Evolutionary conservation across 2,113 vertebrate species (phyloP).

Genomic region (Chaenogobius annularis): DNA sequence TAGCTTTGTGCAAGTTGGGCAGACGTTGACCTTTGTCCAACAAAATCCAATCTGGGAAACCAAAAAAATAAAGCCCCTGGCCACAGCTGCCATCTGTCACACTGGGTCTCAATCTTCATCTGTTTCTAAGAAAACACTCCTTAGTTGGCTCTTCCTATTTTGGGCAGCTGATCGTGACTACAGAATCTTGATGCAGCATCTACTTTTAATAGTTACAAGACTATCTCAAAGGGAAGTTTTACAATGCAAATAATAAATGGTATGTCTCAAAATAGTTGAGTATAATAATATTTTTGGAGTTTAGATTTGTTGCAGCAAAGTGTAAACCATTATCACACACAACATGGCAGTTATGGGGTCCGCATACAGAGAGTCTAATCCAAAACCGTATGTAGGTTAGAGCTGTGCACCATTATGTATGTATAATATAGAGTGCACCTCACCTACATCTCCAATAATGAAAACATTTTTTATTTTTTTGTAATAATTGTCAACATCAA

Average conservation of each 20-base stretch:
- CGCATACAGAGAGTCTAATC: too few relatives aligned
- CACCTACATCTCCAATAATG: too few relatives aligned
- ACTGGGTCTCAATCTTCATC: constrained; percentile 5
- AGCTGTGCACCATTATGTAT: too few relatives aligned
- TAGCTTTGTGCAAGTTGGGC: neutral
- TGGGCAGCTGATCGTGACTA: neutral
- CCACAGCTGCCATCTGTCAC: constrained; percentile 5
- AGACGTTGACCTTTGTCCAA: constrained; percentile 8
- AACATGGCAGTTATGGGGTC: neutral
- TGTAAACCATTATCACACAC: neutral
- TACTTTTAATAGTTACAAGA: neutral
- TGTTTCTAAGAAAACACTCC: constrained; percentile 7
- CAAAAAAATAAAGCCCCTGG: constrained; percentile 3
- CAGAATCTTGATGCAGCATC: neutral
- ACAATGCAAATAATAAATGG: neutral
- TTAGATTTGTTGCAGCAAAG: neutral
- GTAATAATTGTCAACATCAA: too few relatives aligned
- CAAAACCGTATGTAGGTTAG: too few relatives aligned
- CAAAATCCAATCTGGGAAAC: constrained; percentile 5
- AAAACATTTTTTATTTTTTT: too few relatives aligned
- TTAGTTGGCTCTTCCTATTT: neutral
- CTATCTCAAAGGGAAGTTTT: neutral
- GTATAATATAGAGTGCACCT: neutral
- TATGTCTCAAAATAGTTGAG: neutral
- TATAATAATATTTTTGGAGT: neutral